These are phyloP conservation scores for Homarus gammarus DNA, from an alignment of 2,888 invertebrate genomes.

Conservation along the genomic window DNA sequence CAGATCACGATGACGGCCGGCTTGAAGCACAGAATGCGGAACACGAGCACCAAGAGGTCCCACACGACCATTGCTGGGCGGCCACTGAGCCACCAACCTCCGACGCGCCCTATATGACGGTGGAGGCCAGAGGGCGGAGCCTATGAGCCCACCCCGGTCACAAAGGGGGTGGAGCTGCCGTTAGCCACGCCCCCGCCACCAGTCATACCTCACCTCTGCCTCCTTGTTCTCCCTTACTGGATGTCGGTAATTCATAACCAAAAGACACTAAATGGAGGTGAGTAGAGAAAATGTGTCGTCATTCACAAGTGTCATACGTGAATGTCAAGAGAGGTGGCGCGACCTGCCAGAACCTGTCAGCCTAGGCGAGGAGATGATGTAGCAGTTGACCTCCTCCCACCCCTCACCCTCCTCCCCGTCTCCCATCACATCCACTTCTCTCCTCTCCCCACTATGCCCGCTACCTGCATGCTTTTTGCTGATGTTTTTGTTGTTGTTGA, in stretches of 20 bases:
- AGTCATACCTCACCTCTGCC: not conserved
- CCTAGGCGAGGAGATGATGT: no score
- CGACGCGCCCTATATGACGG: conserved; percentile 26
- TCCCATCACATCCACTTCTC: not conserved
- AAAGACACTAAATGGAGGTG: not conserved
- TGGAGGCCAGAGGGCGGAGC: not conserved
- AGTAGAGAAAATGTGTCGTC: no score
- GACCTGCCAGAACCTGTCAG: no score
- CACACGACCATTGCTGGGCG: conserved; percentile 68
- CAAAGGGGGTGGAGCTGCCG: conserved; percentile 13
- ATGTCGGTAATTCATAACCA: not conserved
- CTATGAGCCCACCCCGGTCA: conserved; percentile 6
- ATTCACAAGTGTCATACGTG: no score
- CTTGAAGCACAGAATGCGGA: conserved; percentile 57
- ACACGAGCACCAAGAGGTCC: conserved; percentile 60
- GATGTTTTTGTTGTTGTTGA: not conserved
- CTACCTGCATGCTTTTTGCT: not conserved
- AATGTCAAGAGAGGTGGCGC: no score
- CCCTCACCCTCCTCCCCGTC: not conserved
- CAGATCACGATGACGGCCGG: conserved; percentile 62
- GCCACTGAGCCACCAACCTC: conserved; percentile 58
- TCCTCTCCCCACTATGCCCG: not conserved
- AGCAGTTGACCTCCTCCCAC: not conserved
- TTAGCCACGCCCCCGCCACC: conserved; percentile 1
- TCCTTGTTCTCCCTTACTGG: not conserved